Base-by-base conservation (phyloP, 2,113 vertebrate genomes). In the Azemiops feae region DNA sequence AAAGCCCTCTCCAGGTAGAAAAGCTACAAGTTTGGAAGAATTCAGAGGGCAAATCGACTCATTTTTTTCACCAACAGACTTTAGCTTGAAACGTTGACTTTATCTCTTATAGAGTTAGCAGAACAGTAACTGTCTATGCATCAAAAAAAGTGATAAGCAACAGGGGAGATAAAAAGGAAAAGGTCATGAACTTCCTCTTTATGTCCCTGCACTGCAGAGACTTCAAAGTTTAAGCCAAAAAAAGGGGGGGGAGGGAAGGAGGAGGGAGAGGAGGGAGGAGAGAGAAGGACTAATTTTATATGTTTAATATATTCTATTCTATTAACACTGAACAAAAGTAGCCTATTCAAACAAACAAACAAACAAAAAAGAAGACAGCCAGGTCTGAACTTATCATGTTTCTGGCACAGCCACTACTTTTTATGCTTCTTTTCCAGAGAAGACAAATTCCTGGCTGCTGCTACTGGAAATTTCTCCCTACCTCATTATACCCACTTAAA, bases 71-170 rank as follows among this genome's bases (percentile, higher is more conserved):
- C 30, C 53, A 85, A 58, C 30, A 85, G 11, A 90, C 86, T 43
- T 86, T 52, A 53, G 69, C 85, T 81, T 12, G 88, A 93, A 90
- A 93, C 22, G 45, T 52, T 85, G n/a, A 5, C 88, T 93, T 86
- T 93, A 93, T 93, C 92, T 18, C 30, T 60, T 64, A 45, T 90
- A 93, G 74, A 90, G 88, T 86, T 50, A 93, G 74, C 54, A 93
- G 92, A 89, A 90, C 64, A 86, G 74, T n/a, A 93, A 93, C 88
- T 93, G 54, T 22, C 0, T 3, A 81, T 43, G 0, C n/a, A 89
- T 87, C 92, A 94, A 96, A 93, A 95, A 88, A 92, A 96, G 95
- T 96, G 95, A 92, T 89, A 23, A 94, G 93, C 92, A 88, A 1
- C 18, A 90, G 94, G 91, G 18, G 74, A 91, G 92, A 85, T 5